phyloP scores from a whole-genome alignment of 2,888 invertebrate species.

The Achlya flavicornis region DNA sequence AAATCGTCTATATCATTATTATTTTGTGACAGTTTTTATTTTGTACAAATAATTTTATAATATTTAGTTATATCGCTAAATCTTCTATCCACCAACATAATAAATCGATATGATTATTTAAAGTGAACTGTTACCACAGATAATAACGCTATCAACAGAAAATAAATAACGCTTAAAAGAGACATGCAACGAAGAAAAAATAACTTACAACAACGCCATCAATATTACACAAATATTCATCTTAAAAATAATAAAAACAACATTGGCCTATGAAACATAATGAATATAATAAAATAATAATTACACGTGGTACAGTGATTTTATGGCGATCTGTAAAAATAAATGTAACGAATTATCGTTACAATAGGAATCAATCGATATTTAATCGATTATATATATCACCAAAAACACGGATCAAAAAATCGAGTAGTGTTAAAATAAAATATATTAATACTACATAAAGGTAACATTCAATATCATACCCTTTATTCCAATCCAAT shows the following conservation, averaged over 20 bases:
- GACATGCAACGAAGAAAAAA: slow-evolving; percentile 2
- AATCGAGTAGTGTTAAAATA: slow-evolving; percentile 10
- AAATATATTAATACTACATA: slow-evolving; percentile 32
- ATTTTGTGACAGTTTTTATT: neutral
- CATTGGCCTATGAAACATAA: slow-evolving; percentile 9
- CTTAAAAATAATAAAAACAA: slow-evolving; percentile 11
- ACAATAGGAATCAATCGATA: neutral
- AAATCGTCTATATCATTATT: neutral
- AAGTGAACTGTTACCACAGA: neutral
- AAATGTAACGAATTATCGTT: neutral
- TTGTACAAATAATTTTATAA: neutral
- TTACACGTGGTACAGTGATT: neutral
- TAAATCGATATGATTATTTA: neutral
- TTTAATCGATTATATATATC: neutral
- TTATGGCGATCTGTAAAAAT: neutral
- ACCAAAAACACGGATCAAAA: slow-evolving; percentile 1
- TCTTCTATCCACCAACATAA: neutral
- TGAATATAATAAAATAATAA: neutral
- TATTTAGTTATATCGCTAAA: neutral
- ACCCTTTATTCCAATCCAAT: slow-evolving; percentile 10
- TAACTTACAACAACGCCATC: neutral
- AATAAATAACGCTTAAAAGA: neutral
- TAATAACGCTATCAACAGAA: neutral
- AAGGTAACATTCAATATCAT: slow-evolving; percentile 32
- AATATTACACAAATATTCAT: neutral